Base-by-base conservation (phyloP, 2,888 invertebrate genomes). In the Neoitamus cyanurus region DNA sequence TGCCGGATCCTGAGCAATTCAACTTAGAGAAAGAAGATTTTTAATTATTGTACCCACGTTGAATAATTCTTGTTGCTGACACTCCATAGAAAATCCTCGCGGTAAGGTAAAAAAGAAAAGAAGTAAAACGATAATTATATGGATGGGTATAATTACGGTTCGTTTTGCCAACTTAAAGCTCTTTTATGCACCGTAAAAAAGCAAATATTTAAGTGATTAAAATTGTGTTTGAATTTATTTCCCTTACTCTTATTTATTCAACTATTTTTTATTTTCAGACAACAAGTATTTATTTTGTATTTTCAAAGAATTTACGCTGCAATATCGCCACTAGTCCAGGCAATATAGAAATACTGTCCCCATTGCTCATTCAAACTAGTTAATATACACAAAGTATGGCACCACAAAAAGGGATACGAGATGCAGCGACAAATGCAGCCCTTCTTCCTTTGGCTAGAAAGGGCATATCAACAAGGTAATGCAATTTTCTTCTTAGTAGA, bases 321-420 rank as follows among this genome's bases (percentile, higher is more conserved):
- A 78, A 78, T 78, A 78, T 78, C 48, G 48, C 15, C 6, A 31
- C 34, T 78, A 78, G 78, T 78, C 34, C 20, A 31, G 78, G 48
- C 7, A 11, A 25, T 31, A 34, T 34, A 13, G 31, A 2, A 3
- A 70, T 3, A 25, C 31, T 31, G 31, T 31, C 31, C 31, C 34
- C 13, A 9, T 13, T 48, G 11, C 48, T 48, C 6, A 9, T 31
- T 31, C 5, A 31, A 34, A 70, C 31, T 70, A 31, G 15, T 70
- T 13, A 20, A 58, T 9, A 58, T 58, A 68, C 7, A 48, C n/a
- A 20, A 28, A 37, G 1, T 28, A 91, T 91, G 91, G 90, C 91
- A 88, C 90, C 90, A 85, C 88, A 89, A 86, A 91, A 90, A 87
- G 88, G 88, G 87, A 89, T 89, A 87, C 89, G 90, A 87, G 88